Evolutionary conservation across 2,113 vertebrate species (phyloP).

Genomic region (Ammodytes marinus): DNA sequence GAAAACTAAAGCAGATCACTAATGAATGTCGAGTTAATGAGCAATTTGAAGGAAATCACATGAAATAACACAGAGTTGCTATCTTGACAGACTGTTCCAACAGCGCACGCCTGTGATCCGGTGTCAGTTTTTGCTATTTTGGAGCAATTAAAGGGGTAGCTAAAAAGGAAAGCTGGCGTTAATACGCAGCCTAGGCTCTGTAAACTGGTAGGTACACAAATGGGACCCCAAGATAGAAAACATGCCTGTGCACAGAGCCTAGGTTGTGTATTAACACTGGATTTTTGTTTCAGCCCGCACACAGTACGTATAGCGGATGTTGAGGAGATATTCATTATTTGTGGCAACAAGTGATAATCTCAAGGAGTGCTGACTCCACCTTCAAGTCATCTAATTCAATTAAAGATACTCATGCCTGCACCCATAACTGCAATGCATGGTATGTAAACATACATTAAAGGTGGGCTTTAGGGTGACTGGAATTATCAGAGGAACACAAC

Average conservation of each 20-base stretch:
- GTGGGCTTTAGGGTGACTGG: slow-evolving; percentile 10
- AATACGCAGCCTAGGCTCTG: no score
- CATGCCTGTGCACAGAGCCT: no score
- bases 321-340: no score
- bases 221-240: no score
- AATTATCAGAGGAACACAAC: slow-evolving; percentile 3
- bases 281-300: no score
- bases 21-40: not conserved
- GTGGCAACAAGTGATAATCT: no score
- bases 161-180: no score
- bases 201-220: no score
- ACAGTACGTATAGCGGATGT: no score
- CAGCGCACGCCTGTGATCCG: not conserved
- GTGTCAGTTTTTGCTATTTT: not conserved
- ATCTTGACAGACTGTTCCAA: not conserved
- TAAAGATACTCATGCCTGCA: not conserved
- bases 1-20: not conserved
- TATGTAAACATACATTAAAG: not conserved
- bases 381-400: not conserved
- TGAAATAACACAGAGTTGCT: not conserved
- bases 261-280: no score
- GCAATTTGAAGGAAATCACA: not conserved
- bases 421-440: not conserved
- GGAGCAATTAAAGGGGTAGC: not conserved
- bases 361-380: no score